phyloP scores from a whole-genome alignment of 2,113 vertebrate genomes.

The Porphyrio hochstetteri region DNA sequence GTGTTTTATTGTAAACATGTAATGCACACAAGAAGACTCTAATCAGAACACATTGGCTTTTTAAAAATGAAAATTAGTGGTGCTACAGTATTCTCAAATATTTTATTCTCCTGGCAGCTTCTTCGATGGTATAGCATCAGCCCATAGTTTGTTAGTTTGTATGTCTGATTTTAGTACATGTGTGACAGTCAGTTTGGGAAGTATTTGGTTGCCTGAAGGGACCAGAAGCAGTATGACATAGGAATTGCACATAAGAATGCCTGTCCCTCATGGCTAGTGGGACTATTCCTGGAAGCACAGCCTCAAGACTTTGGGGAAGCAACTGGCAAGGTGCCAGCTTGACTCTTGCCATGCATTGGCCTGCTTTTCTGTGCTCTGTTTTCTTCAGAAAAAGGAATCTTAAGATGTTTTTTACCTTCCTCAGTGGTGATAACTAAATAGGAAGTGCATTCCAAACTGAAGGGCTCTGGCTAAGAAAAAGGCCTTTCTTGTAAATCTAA shows the following conservation, averaged over 20 bases:
- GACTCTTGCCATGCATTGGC: not conserved
- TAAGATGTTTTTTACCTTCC: not conserved
- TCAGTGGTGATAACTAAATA: not conserved
- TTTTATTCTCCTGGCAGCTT: not conserved
- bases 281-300: not conserved
- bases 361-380: not conserved
- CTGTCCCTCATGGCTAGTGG: not conserved
- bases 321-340: not conserved
- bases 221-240: not conserved
- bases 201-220: not conserved
- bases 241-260: not conserved
- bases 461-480: not conserved
- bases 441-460: not conserved
- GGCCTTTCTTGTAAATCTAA: not conserved
- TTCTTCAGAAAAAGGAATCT: not conserved
- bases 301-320: not conserved
- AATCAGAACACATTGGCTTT: not conserved
- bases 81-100: not conserved
- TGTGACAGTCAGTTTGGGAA: not conserved
- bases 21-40: not conserved
- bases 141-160: not conserved
- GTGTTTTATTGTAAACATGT: slow-evolving; percentile 10
- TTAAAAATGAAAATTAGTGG: not conserved
- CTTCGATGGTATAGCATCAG: not conserved
- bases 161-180: not conserved